These are phyloP conservation scores for Phylloscopus trochilus DNA, from an alignment of 2,113 vertebrate species.

Conservation along the genomic window DNA sequence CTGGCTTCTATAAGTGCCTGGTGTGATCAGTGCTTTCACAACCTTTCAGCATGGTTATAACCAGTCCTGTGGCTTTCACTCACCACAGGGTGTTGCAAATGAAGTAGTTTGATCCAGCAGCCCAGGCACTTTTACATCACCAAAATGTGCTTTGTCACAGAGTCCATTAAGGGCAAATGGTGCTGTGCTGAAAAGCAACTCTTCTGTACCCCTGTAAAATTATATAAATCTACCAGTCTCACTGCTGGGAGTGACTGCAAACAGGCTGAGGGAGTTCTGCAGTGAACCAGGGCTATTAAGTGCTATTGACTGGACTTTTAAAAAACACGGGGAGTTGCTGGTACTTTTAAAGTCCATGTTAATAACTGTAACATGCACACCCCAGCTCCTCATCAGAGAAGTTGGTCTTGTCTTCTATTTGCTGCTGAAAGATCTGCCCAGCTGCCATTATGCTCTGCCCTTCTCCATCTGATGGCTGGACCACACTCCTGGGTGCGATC, in stretches of 20 bases:
- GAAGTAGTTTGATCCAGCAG: background rate
- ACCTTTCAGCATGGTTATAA: background rate
- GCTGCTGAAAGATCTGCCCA: background rate
- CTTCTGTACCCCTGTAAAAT: background rate
- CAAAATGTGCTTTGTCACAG: slow-evolving; percentile 23
- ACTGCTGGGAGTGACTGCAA: background rate
- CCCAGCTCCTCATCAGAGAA: background rate
- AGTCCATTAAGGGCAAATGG: slow-evolving; percentile 2
- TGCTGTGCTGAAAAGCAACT: background rate
- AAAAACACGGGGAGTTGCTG: background rate
- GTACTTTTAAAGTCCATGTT: background rate
- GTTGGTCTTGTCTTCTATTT: background rate
- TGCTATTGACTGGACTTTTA: background rate
- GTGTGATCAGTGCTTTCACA: background rate
- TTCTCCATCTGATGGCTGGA: background rate
- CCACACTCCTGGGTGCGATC: background rate
- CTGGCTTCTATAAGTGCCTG: background rate
- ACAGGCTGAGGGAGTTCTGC: slow-evolving; percentile 13
- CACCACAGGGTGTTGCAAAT: background rate
- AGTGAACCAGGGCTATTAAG: background rate
- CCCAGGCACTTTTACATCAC: background rate
- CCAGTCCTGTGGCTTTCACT: background rate
- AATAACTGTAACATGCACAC: background rate
- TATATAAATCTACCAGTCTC: background rate
- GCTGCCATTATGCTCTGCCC: background rate